Percentiles rank a stretch among this genome's conserved stretches.
phyloP scores from a whole-genome alignment of 2,113 vertebrate genomes.

The Chrysemys picta region DNA sequence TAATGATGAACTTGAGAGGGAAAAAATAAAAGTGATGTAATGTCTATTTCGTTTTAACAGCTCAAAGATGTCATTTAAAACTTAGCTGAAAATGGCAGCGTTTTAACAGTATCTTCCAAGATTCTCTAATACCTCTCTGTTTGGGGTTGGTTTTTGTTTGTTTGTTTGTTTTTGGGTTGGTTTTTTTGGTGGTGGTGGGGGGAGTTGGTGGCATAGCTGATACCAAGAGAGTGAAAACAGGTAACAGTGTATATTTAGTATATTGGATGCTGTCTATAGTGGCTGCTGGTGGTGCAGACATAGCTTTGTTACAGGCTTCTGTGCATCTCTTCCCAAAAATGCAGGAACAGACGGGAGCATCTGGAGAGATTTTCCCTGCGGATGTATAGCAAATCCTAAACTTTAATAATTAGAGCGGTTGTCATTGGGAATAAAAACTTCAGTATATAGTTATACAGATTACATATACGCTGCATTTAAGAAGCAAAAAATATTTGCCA shows the following conservation, averaged over 20 bases:
- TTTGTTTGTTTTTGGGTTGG: too few species aligned
- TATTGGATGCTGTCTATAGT: background rate
- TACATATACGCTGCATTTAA: background rate
- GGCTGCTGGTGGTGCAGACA: background rate
- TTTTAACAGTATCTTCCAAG: background rate
- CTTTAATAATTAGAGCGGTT: background rate
- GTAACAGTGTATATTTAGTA: background rate
- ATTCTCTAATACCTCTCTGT: background rate
- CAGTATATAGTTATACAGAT: background rate
- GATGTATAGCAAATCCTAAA: background rate
- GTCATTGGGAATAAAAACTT: constrained; percentile 15
- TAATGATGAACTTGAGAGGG: accelerated
- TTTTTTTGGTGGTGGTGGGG: too few species aligned
- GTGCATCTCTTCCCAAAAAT: background rate
- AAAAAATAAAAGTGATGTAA: background rate
- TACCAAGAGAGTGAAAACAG: background rate
- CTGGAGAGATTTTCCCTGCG: background rate
- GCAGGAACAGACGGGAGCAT: background rate
- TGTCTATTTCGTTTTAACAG: background rate
- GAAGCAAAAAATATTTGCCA: constrained; percentile 10
- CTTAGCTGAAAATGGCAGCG: background rate
- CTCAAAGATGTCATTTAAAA: background rate
- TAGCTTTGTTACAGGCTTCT: background rate
- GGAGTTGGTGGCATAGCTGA: accelerated
- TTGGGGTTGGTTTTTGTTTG: background rate